These are phyloP conservation scores for Poicephalus gulielmi DNA, from an alignment of 2,113 vertebrate species.

Conservation along the genomic window DNA sequence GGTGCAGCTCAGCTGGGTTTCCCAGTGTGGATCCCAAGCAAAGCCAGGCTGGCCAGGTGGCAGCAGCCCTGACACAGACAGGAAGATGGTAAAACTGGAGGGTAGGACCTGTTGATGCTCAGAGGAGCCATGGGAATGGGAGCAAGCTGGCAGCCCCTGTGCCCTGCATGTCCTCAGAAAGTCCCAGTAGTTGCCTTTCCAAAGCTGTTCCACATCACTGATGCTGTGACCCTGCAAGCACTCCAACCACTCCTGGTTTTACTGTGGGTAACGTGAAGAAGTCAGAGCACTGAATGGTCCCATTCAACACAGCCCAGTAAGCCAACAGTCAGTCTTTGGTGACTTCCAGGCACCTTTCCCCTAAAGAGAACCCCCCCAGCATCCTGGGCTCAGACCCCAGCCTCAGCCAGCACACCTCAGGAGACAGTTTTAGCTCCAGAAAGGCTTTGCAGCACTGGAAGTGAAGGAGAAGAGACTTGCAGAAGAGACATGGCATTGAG, in stretches of 20 bases:
- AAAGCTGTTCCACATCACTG: background rate
- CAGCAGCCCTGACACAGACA: background rate
- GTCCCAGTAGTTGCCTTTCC: background rate
- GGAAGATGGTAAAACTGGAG: background rate
- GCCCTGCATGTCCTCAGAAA: background rate
- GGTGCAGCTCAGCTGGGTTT: background rate
- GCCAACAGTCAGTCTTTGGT: background rate
- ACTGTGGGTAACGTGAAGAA: background rate
- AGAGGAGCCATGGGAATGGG: background rate
- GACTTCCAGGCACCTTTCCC: background rate
- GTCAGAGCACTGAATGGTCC: background rate
- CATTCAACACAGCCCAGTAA: background rate
- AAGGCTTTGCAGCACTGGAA: background rate
- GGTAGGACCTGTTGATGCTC: background rate
- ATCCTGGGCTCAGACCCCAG: rapidly evolving
- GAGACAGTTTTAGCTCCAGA: background rate
- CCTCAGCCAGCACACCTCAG: background rate
- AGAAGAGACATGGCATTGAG: too few species aligned
- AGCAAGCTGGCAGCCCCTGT: background rate
- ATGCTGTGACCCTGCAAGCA: background rate
- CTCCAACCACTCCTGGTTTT: background rate
- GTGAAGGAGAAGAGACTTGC: background rate
- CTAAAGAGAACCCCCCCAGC: background rate
- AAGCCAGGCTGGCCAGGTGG: background rate
- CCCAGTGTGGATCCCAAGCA: rapidly evolving